phyloP scores from a whole-genome alignment of 1,140 invertebrate genomes.

The Zaprionus capensis region DNA sequence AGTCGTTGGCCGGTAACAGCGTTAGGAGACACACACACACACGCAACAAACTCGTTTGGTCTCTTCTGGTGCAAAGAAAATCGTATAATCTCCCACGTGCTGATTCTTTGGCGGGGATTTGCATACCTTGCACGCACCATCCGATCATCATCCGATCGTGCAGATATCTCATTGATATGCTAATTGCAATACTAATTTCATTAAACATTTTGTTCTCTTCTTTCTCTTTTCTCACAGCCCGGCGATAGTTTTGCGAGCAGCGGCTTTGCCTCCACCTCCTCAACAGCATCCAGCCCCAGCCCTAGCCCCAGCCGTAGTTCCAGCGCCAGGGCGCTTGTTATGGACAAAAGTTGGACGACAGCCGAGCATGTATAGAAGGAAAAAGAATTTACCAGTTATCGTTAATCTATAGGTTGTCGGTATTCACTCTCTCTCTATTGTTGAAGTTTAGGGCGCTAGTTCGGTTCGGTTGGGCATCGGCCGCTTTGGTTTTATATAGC shows the following conservation, averaged over 20 bases:
- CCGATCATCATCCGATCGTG: background rate
- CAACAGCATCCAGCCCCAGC: slow-evolving; percentile 15
- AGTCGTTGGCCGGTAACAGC: slow-evolving; percentile 2
- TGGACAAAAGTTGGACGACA: slow-evolving; percentile 46
- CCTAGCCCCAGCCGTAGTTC: slow-evolving; percentile 9
- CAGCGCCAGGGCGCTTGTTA: slow-evolving; percentile 40
- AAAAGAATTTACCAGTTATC: slow-evolving; percentile 37
- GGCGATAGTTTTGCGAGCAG: slow-evolving; percentile 59
- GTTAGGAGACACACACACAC: background rate
- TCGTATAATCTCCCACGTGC: background rate
- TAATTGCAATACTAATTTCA: slow-evolving; percentile 30
- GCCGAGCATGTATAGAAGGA: slow-evolving; percentile 45
- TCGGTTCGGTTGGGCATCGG: slow-evolving; percentile 52
- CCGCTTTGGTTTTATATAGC: slow-evolving; percentile 57
- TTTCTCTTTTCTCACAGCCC: slow-evolving; percentile 27
- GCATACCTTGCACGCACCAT: slow-evolving; percentile 5
- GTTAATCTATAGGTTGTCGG: slow-evolving; percentile 55
- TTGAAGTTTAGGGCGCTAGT: slow-evolving; percentile 35
- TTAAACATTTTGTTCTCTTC: slow-evolving; percentile 39
- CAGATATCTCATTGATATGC: slow-evolving; percentile 34
- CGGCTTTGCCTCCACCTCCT: slow-evolving; percentile 46
- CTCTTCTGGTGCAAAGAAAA: background rate
- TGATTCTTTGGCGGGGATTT: slow-evolving; percentile 21
- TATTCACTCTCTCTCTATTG: slow-evolving; percentile 24
- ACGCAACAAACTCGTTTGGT: slow-evolving; percentile 1